Percentiles rank a stretch among this genome's conserved stretches.
Evolutionary conservation across 1,140 invertebrate genomes (phyloP).

Genomic region (Sipha flava): DNA sequence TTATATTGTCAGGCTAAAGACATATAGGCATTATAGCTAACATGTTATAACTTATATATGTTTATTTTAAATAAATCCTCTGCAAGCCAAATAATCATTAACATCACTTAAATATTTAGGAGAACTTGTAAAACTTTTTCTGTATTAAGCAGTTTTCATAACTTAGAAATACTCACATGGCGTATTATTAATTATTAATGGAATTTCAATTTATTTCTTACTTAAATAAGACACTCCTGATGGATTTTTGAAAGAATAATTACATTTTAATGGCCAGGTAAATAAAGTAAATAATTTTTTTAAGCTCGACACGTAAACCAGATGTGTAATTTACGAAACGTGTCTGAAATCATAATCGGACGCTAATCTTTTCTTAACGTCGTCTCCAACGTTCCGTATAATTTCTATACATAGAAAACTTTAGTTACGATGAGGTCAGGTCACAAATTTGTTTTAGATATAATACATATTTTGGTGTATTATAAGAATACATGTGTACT

Average conservation of each 20-base stretch:
- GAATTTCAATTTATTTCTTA: background rate
- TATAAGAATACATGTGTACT: no score
- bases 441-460: background rate
- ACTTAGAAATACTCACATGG: background rate
- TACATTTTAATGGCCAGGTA: background rate
- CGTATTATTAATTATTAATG: background rate
- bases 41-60: background rate
- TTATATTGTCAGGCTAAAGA: background rate
- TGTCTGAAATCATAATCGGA: background rate
- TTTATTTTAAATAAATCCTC: background rate
- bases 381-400: background rate
- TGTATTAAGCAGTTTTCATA: background rate
- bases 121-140: background rate
- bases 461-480: no score
- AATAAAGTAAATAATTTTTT: background rate
- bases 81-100: background rate
- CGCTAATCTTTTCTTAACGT: constrained; percentile 16
- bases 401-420: background rate
- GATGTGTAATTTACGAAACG: constrained; percentile 2
- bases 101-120: background rate
- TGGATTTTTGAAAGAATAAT: background rate
- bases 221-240: background rate
- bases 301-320: background rate
- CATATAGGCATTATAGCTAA: background rate
- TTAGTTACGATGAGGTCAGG: no score